Base-by-base conservation (phyloP, 2,888 invertebrate species). In the Harpalus rubripes region DNA sequence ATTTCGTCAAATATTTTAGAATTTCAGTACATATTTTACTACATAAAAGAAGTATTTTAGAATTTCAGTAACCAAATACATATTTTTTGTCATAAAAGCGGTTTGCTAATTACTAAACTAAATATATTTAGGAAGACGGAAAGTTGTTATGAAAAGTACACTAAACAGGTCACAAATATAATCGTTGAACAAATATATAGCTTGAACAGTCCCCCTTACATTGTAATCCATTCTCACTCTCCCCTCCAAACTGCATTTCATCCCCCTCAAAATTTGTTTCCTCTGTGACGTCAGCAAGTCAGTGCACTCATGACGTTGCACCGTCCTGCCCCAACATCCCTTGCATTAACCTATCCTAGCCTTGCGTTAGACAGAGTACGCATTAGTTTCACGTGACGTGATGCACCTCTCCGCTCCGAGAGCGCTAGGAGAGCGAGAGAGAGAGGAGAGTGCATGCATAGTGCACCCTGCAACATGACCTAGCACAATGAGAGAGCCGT, bases 401-500 rank as follows among this genome's bases (percentile, higher is more conserved):
- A 58, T 61, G 22, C 61, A 61, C 61, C 7, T 10, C 61, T 18
- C 22, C n/a, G 58, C 22, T 61, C 18, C 18, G 18, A 61, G 22
- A 18, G 10, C 8, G 10, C 8, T 10, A 22, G 18, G 22, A 18
- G 22, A 18, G 61, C 8, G 61, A 22, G 18, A 61, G 61, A 8
- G 16, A 61, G 16, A 18, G 18, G 15, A 15, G 61, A 61, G 61
- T 61, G 16, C 22, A 15, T 61, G 16, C 22, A 52, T 52, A 52
- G 44, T 52, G 44, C 44, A 52, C 44, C 44, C 44, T 41, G 72
- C 72, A 3, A 32, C 72, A 72, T 72, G 72, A 72, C 72, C 72
- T 72, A 72, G 32, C 72, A 15, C 44, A 72, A 72, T 44, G 72
- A 32, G 41, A 32, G 63, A 7, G 7, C 6, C 5, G 63, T 63